Base-by-base conservation (phyloP, 1,140 invertebrate species). In the Helicoverpa armigera region DNA sequence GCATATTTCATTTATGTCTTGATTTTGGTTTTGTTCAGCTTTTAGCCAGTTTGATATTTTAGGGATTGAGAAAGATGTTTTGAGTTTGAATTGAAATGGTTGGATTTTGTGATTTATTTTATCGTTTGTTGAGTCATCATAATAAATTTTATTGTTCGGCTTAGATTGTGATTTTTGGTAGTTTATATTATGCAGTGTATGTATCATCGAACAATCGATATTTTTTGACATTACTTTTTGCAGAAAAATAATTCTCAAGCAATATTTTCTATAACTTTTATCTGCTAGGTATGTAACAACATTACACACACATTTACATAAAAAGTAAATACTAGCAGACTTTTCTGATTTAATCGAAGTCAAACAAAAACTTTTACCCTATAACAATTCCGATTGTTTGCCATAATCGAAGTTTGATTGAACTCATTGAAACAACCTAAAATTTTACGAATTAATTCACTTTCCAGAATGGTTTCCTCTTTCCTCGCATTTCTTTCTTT, bases 1-100 rank as follows among this genome's bases (percentile, higher is more conserved):
- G 65, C 53, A 79, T 69, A 79, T 79, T 79, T 79, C 53, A 70
- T 69, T 69, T 29, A 10, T 43, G 50, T 48, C 16, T 67, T 54
- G 60, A 53, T 23, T 43, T 77, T 23, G 16, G 54, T 23, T 73
- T 73, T 54, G n/a, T 43, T 76, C 63, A 29, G 18, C 50, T 76
- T 76, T 31, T 16, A 10, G 23, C 54, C 5, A 43, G 61, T 14
- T 70, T 70, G 18, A 54, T 70, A 54, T 70, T n/a, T 70, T 29
- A 29, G 18, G 67, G 18, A 29, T 29, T 61, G 23, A 3, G 1
- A 51, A 11, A 3, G 18, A 48, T 18, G 1, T 12, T 67, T 67
- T 48, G 35, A 43, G 31, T 43, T 43, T 9, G 7, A 18, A 43
- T 9, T 65, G 7, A 1, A 65, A 43, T 65, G 43, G 13, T 16